Evolutionary conservation across 2,113 vertebrate genomes (phyloP).

Genomic region (Globicephala melas): DNA sequence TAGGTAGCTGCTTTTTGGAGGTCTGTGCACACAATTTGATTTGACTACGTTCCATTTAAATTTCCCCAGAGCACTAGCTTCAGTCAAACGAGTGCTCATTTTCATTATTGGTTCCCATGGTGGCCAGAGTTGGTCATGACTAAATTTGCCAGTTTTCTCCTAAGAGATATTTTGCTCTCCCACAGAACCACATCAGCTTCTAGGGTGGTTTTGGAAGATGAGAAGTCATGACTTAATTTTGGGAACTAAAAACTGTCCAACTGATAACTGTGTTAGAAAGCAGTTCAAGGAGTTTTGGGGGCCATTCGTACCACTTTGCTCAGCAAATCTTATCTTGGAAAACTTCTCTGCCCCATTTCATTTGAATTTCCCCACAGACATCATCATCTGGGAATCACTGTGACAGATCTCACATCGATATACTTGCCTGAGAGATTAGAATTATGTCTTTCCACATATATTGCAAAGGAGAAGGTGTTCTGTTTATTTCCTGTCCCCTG

Average conservation of each 20-base stretch:
- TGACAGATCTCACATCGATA: neutral
- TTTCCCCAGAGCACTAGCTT: neutral
- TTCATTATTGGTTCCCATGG: neutral
- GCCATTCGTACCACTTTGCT: neutral
- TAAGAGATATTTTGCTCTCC: neutral
- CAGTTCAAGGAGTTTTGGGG: neutral
- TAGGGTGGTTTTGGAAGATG: neutral
- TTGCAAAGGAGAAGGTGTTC: neutral
- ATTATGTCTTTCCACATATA: neutral
- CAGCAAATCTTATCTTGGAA: conserved; percentile 20
- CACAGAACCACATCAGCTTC: neutral
- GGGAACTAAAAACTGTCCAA: neutral
- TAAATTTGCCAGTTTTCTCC: neutral
- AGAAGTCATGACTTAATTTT: conserved; percentile 27
- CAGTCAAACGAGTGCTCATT: neutral
- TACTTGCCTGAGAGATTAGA: neutral
- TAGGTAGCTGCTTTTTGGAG: neutral
- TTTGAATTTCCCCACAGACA: neutral
- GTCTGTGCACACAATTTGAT: neutral
- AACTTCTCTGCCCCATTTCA: neutral
- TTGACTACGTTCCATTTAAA: conserved; percentile 19
- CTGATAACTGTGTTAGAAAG: neutral
- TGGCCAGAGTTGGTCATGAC: neutral
- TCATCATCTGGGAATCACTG: neutral
- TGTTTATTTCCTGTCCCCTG: neutral